These are phyloP conservation scores for Momotus momota DNA, from an alignment of 2,797 vertebrate genomes.

Conservation along the genomic window DNA sequence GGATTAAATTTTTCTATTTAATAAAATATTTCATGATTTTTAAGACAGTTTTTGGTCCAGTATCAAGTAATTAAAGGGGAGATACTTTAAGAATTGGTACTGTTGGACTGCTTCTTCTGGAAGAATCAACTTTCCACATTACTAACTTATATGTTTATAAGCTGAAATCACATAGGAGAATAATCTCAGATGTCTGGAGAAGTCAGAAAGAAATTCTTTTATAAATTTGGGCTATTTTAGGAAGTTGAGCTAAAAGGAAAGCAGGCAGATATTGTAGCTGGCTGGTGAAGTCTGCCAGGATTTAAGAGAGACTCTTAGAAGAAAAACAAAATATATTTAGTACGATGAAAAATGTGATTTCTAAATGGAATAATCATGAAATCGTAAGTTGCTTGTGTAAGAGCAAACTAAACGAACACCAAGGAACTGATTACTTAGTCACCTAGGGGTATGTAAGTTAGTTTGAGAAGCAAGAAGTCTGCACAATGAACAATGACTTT, in stretches of 20 bases:
- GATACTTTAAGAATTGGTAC: background rate
- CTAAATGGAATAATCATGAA: background rate
- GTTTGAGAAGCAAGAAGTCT: background rate
- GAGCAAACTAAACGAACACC: background rate
- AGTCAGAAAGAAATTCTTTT: background rate
- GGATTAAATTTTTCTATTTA: background rate
- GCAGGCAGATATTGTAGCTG: background rate
- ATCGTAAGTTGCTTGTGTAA: background rate
- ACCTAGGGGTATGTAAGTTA: background rate
- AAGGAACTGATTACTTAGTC: background rate
- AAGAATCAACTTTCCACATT: background rate
- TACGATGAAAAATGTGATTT: background rate
- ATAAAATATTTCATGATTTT: background rate
- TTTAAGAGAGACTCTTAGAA: background rate
- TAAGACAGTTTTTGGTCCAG: background rate
- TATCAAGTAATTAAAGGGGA: background rate
- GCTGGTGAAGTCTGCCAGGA: background rate
- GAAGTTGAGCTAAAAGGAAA: background rate
- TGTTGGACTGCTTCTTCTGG: background rate
- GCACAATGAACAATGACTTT: background rate
- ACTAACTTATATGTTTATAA: fast-evolving
- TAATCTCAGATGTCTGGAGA: background rate
- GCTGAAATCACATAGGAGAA: background rate
- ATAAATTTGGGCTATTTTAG: background rate
- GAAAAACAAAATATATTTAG: background rate